These are phyloP conservation scores for Drosophila kanekoi DNA, from an alignment of 2,888 invertebrate genomes.

Conservation along the genomic window DNA sequence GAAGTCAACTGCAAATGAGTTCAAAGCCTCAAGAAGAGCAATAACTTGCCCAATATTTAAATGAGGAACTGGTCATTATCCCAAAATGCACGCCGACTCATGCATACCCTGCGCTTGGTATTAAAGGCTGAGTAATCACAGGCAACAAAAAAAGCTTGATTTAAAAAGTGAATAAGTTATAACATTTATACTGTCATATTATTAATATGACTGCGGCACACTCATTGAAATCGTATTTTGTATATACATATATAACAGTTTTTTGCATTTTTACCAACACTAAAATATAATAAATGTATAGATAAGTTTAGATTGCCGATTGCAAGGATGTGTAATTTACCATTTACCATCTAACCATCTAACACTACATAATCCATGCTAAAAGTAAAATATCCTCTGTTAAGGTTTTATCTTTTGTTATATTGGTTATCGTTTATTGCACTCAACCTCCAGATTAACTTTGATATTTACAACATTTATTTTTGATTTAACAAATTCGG, in stretches of 20 bases:
- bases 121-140: constrained; percentile 2
- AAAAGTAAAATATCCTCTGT: neutral
- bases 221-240: neutral
- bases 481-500: constrained; percentile 23
- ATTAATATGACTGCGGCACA: neutral
- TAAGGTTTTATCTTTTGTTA: neutral
- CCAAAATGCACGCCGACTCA: constrained; percentile 2
- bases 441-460: constrained; percentile 9
- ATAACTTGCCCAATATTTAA: constrained; percentile 33
- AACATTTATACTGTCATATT: neutral
- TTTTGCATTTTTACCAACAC: too few species aligned
- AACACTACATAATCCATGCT: too few species aligned
- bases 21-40: constrained; percentile 18
- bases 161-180: neutral
- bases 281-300: too few species aligned
- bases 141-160: neutral
- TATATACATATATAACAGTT: too few species aligned
- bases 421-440: constrained; percentile 20
- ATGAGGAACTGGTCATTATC: constrained; percentile 18
- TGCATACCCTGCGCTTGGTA: constrained; percentile 5
- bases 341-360: too few species aligned
- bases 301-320: too few species aligned
- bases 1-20: constrained; percentile 37
- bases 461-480: constrained; percentile 12
- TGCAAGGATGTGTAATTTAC: too few species aligned